These are phyloP conservation scores for Myioborus melanocephalus DNA, from an alignment of 2,797 vertebrate genomes.

Conservation along the genomic window DNA sequence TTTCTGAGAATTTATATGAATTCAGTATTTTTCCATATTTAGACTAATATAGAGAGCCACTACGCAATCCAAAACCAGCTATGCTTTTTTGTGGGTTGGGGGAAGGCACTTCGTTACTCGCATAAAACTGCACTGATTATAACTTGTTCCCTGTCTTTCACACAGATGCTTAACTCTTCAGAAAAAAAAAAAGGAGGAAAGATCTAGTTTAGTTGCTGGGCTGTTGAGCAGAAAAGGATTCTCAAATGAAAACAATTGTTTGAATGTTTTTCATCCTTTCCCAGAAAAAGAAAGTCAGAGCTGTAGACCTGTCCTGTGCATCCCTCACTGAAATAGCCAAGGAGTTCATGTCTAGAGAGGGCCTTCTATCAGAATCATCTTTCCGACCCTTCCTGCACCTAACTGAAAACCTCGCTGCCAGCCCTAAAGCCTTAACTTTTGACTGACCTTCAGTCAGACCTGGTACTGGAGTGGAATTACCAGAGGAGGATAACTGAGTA, in stretches of 20 bases:
- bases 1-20: neutral
- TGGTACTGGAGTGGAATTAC: neutral
- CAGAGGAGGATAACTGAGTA: neutral
- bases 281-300: neutral
- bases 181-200: neutral
- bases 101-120: neutral
- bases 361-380: neutral
- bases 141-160: neutral
- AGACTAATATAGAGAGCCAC: neutral
- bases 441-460: neutral
- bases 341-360: neutral
- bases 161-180: neutral
- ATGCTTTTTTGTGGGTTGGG: neutral
- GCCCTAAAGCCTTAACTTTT: neutral
- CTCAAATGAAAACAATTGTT: neutral
- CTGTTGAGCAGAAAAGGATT: neutral
- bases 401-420: neutral
- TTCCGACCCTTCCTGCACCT: fast-evolving
- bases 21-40: neutral
- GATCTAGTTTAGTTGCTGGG: neutral
- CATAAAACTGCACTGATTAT: neutral
- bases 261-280: neutral
- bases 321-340: neutral
- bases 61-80: neutral
- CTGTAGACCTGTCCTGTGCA: neutral